Percentiles rank a stretch among this genome's conserved stretches.
Evolutionary conservation across 2,113 vertebrate species (phyloP).

Genomic region (Elephantulus edwardii): DNA sequence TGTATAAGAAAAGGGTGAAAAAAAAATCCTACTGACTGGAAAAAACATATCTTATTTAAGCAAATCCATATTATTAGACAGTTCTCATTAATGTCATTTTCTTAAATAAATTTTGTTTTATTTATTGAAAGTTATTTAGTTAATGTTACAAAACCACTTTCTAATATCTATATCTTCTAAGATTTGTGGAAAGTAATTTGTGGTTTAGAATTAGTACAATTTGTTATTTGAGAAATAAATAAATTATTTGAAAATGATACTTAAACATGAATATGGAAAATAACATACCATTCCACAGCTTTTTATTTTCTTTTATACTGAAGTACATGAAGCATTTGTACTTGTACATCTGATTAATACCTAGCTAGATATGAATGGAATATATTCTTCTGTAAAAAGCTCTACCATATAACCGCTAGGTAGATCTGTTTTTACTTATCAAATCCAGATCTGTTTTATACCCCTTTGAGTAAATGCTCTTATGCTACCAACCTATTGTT

Average conservation of each 20-base stretch:
- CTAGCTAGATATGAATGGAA: conserved; percentile 78
- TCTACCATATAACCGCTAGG: conserved; percentile 77
- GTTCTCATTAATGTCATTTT: conserved; percentile 77
- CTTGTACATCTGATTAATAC: conserved; percentile 70
- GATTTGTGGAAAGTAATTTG: conserved; percentile 61
- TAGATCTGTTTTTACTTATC: conserved; percentile 87
- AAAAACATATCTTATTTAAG: conserved; percentile 75
- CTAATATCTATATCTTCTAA: conserved; percentile 66
- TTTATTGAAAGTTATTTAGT: conserved; percentile 74
- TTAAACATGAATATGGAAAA: conserved; percentile 51
- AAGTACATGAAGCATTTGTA: background rate
- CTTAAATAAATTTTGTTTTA: conserved; percentile 72
- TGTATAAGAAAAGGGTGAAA: no score
- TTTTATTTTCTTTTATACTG: background rate
- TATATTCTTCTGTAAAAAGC: conserved; percentile 61
- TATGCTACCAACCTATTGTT: conserved; percentile 79
- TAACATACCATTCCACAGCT: background rate
- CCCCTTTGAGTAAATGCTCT: conserved; percentile 76
- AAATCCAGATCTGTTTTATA: conserved; percentile 85
- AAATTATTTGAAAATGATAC: conserved; percentile 48
- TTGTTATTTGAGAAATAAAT: conserved; percentile 64
- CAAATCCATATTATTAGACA: conserved; percentile 64
- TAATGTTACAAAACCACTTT: conserved; percentile 52
- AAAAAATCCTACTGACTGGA: no score
- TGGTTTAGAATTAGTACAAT: conserved; percentile 60